Evolutionary conservation across 1,140 invertebrate genomes (phyloP).

Genomic region (Temnothorax longispinosus): DNA sequence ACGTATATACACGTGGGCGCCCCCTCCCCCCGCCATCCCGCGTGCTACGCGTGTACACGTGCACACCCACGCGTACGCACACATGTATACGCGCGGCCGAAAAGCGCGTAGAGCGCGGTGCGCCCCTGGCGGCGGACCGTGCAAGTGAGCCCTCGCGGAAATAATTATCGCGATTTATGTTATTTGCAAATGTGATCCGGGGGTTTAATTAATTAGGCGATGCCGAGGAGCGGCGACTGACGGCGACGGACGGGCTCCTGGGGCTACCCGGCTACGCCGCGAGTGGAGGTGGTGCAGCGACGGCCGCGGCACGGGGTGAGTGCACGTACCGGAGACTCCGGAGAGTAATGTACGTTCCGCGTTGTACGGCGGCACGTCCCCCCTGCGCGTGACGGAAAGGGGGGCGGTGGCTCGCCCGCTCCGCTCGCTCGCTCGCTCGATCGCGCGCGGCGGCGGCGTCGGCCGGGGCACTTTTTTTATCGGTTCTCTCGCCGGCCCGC

Average conservation of each 20-base stretch:
- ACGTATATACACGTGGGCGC: neutral
- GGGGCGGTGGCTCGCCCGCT: conserved; percentile 81
- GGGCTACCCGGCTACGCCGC: conserved; percentile 53
- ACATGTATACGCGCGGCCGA: conserved; percentile 11
- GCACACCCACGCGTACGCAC: too few relatives aligned
- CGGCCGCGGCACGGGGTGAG: conserved; percentile 71
- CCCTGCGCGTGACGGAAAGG: conserved; percentile 69
- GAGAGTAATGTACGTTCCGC: neutral
- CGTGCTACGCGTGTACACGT: neutral
- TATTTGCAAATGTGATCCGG: conserved; percentile 79
- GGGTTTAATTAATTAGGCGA: conserved; percentile 78
- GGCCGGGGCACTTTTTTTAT: conserved; percentile 73
- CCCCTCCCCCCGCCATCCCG: neutral
- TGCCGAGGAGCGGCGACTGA: conserved; percentile 75
- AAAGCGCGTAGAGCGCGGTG: conserved; percentile 64
- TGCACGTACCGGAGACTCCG: conserved; percentile 65
- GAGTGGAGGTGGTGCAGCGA: conserved; percentile 64
- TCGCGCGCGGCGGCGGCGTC: conserved; percentile 60
- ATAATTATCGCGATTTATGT: conserved; percentile 84
- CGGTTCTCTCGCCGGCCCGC: conserved; percentile 65
- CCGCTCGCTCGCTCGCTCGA: conserved; percentile 54
- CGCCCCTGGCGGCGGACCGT: conserved; percentile 78
- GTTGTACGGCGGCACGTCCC: conserved; percentile 39
- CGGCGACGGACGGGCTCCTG: conserved; percentile 59
- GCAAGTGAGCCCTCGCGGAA: conserved; percentile 79